Base-by-base conservation (phyloP, 2,888 invertebrate genomes). In the Protodeltote pygarga region DNA sequence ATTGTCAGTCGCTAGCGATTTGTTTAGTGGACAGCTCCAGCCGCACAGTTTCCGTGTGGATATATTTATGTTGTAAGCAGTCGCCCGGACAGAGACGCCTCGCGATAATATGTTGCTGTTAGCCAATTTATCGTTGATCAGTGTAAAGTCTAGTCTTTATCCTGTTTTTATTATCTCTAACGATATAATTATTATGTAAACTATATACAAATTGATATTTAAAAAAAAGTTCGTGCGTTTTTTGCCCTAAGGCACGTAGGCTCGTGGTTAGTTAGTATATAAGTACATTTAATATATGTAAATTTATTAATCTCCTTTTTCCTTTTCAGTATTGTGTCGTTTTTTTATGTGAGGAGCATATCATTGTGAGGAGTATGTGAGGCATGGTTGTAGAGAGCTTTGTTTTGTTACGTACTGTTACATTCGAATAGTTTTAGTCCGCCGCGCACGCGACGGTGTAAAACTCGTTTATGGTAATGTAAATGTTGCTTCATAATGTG, bases 111-210 rank as follows among this genome's bases (percentile, higher is more conserved):
- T 78, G 81, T 87, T 85, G 87, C 86, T 85, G 85, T 89, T 88
- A 83, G 87, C 85, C 81, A 82, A 82, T 75, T 86, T 84, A 83
- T 88, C 88, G 89, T 89, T 92, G 85, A 87, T 91, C 91, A 90
- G 91, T 92, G 92, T 92, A 92, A 89, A 89, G 91, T 92, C 92
- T 92, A 92, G 92, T 92, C 92, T 91, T 89, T 91, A 92, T 89
- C 75, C 89, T 90, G 89, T 91, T 91, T 70, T 82, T 83, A 85
- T 88, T 86, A 87, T 88, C 84, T 87, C 81, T 88, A 86, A 88
- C 82, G 82, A 84, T 87, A 84, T 84, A 81, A 77, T n/a, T 75
- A 80, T 69, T 83, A 82, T 81, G 77, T 83, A 83, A 85, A 88
- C 89, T 85, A 88, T 68, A 84, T 83, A 88, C 86, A 87, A 87